phyloP scores from a whole-genome alignment of 1,140 invertebrate species.

The Ostrea edulis region DNA sequence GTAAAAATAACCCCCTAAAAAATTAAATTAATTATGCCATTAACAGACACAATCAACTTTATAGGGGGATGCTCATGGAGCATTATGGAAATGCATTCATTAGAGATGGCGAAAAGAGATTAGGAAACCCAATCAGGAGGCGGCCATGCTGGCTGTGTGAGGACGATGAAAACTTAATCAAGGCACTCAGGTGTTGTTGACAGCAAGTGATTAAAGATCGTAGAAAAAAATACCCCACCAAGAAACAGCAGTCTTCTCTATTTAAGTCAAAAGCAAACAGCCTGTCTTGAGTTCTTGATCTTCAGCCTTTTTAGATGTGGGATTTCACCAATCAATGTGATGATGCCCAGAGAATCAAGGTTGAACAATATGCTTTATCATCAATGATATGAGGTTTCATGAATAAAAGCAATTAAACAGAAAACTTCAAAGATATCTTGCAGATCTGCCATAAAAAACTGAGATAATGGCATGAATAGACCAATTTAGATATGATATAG shows the following conservation, averaged over 20 bases:
- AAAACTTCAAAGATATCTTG: constrained; percentile 26
- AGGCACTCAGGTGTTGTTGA: constrained; percentile 21
- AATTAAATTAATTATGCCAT: constrained; percentile 6
- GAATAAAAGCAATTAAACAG: constrained; percentile 7
- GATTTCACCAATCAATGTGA: neutral
- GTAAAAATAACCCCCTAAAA: neutral
- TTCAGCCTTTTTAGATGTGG: neutral
- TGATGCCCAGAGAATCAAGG: neutral
- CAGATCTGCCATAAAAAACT: neutral
- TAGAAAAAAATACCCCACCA: neutral
- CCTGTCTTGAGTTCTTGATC: neutral
- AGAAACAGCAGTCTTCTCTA: neutral
- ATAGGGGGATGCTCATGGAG: neutral
- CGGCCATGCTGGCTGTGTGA: neutral
- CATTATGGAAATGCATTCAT: constrained; percentile 18
- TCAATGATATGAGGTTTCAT: constrained; percentile 23
- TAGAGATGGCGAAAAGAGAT: neutral
- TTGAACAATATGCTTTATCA: constrained; percentile 13
- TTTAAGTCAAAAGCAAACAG: constrained; percentile 6
- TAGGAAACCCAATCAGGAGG: neutral
- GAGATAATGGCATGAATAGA: constrained; percentile 31
- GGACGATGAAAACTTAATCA: neutral
- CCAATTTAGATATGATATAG: constrained; percentile 11
- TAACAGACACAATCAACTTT: constrained; percentile 3
- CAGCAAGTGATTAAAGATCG: constrained; percentile 3